Evolutionary conservation across 2,888 invertebrate species (phyloP), one percentile per base, ranked within the genome.

Genomic region (Drosophila mayaguana): DNA sequence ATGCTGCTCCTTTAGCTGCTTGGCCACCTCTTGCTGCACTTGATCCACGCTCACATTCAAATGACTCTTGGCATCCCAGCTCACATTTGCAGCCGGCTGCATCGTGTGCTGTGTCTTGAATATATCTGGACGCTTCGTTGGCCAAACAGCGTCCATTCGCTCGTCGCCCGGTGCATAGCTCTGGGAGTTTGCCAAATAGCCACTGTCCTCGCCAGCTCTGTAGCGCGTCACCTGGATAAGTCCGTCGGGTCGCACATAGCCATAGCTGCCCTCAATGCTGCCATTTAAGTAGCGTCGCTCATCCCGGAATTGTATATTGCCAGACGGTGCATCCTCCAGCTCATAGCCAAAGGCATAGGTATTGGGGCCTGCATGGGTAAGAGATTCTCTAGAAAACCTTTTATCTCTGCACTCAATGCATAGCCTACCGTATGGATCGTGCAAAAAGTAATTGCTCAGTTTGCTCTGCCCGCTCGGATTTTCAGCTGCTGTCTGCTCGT

Each of bases 301-400:
- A 57, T 94, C 94, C 5, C 96, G 93, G 87, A 95, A 96, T 89
- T 96, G 96, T 8, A 94, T 93, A 81, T 96, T 96, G 14, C 95
- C 94, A 4, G 94, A 94, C 9, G 90, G 90, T 0, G 94, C 93
- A 89, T 96, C 96, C 43, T 95, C 94, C 9, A 96, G 92, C 81
- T 96, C 95, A 88, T 96, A 96, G 16, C 96, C 96, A 89, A 96
- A 96, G 0, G 95, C 94, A 89, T 96, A 96, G 0, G 95, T 95
- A 22, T 95, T 95, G 22, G 94, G 94, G 38, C 95, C 95, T 93
- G 48, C 14, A n/a, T 3, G 32, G 5, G 1, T 7, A 4, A n/a
- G 1, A 11, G 20, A 5, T 0, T 5, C 5, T 1, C n/a, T 22
- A 9, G 16, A 1, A 50, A 4, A 25, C 36, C 9, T 34, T 11